Base-by-base conservation (phyloP, 2,797 vertebrate genomes). In the Hozukius guyotensis region DNA sequence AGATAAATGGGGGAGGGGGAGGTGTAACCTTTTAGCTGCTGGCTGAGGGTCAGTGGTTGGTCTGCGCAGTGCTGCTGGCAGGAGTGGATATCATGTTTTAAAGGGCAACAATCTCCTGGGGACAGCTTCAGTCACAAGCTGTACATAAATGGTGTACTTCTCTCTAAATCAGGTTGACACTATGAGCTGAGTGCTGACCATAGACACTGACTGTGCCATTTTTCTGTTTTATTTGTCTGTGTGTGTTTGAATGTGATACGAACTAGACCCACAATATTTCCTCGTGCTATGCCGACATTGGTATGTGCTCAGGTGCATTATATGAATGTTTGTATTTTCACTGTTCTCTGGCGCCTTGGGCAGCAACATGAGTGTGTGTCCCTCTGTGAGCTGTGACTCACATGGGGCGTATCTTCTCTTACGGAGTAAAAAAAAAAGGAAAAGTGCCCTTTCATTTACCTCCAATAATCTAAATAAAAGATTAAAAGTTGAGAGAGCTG, bases 61-160 rank as follows among this genome's bases (percentile, higher is more conserved):
- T 88, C 67, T 72, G 53, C 75, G 74, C 62, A 46, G 77, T 1
- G 52, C 85, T 82, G 59, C 79, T 84, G 85, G 87, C 85, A 79
- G 80, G 75, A 84, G 79, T 76, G 76, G 81, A 84, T 91, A 89
- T 93, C 82, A 76, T 85, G 81, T 87, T 88, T 85, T 88, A 94
- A 93, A 94, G 92, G 90, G 90, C 87, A 92, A 79, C 81, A 70
- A 72, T 90, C 87, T 89, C 92, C 90, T 8, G 72, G 65, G 89
- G 91, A 87, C 78, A 71, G 57, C 62, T 88, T 81, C 84, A 89
- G 88, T 90, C 90, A 91, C 85, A 89, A 81, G 85, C 84, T 82
- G 76, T 83, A 83, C 52, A 12, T 80, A 89, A 84, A 86, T 53
- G 74, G 64, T 72, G 72, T 71, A 60, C 65, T 87, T 78, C 77